A percentile compares a stretch with the other conserved stretches of the same genome.
Conservation (phyloP, 2,113 vertebrate species). For the Dipodomys stephensi region DNA sequence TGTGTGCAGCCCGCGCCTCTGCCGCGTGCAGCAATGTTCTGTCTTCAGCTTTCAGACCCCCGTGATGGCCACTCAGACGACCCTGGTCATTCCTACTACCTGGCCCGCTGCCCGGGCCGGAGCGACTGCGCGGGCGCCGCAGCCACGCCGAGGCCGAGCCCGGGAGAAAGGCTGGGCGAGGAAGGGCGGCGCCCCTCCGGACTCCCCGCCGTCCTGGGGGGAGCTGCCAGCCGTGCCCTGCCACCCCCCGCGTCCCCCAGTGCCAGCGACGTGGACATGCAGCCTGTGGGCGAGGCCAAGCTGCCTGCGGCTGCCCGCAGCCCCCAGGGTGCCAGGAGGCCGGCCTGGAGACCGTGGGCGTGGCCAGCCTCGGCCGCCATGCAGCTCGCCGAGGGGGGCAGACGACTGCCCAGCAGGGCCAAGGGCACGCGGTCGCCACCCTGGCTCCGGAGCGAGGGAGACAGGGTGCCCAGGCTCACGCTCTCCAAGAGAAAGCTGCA, state of each 20-base stretch:
- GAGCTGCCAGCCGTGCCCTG: background rate
- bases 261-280: constrained; percentile 80
- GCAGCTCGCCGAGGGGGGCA: background rate
- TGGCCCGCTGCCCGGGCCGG: constrained; percentile 28
- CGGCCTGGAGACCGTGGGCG: rapidly evolving
- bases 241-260: background rate
- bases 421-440: background rate
- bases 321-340: rapidly evolving
- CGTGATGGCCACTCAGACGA: constrained; percentile 92
- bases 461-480: background rate
- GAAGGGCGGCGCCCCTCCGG: background rate
- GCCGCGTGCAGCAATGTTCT: background rate
- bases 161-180: background rate
- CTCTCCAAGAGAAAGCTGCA: constrained; percentile 84
- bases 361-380: rapidly evolving
- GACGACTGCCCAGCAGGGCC: background rate
- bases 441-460: background rate
- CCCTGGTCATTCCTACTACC: constrained; percentile 27
- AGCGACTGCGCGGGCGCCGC: rapidly evolving
- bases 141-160: rapidly evolving
- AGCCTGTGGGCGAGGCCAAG: constrained; percentile 73
- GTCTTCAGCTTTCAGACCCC: constrained; percentile 90
- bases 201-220: background rate
- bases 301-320: rapidly evolving
- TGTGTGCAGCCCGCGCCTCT: too few species aligned